Evolutionary conservation across 2,888 invertebrate genomes (phyloP).

Genomic region (Brachycybe producta): DNA sequence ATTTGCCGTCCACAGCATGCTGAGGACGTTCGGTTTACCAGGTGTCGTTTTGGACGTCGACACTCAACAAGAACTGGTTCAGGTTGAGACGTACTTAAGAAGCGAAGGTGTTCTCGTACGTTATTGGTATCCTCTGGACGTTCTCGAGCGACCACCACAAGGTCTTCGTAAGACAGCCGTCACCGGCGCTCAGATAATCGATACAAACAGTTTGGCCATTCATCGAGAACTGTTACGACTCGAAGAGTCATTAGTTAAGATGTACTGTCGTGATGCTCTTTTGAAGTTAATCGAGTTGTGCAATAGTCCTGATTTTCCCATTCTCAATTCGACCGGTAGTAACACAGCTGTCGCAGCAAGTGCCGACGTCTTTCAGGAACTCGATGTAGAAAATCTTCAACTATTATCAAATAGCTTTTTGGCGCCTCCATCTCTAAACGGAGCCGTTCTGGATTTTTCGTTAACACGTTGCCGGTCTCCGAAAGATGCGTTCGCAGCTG

Average conservation of each 20-base stretch:
- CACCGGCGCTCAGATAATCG: conserved; percentile 30
- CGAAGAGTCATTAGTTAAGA: conserved; percentile 30
- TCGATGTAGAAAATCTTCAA: conserved; percentile 35
- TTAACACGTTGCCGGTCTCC: conserved; percentile 26
- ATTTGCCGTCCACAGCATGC: conserved; percentile 33
- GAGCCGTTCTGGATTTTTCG: conserved; percentile 27
- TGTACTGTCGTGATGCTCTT: conserved; percentile 32
- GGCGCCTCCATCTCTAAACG: conserved; percentile 28
- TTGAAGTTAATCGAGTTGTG: conserved; percentile 30
- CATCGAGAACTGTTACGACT: conserved; percentile 32
- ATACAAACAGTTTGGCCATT: conserved; percentile 30
- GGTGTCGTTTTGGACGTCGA: conserved; percentile 32
- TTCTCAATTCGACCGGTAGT: too few species aligned
- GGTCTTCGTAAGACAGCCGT: conserved; percentile 30
- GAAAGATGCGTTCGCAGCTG: conserved; percentile 27
- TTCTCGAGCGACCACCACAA: conserved; percentile 32
- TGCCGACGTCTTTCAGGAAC: conserved; percentile 27
- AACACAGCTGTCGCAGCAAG: too few species aligned
- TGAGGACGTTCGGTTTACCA: conserved; percentile 34
- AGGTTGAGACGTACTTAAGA: conserved; percentile 34
- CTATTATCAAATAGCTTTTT: conserved; percentile 32
- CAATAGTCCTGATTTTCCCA: too few species aligned
- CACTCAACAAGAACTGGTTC: conserved; percentile 32
- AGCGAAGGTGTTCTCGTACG: conserved; percentile 34
- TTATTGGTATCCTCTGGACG: conserved; percentile 35